Percentiles rank a stretch among this genome's conserved stretches.
Evolutionary conservation across 2,797 vertebrate genomes (phyloP).

Genomic region (Rachycentron canadum): DNA sequence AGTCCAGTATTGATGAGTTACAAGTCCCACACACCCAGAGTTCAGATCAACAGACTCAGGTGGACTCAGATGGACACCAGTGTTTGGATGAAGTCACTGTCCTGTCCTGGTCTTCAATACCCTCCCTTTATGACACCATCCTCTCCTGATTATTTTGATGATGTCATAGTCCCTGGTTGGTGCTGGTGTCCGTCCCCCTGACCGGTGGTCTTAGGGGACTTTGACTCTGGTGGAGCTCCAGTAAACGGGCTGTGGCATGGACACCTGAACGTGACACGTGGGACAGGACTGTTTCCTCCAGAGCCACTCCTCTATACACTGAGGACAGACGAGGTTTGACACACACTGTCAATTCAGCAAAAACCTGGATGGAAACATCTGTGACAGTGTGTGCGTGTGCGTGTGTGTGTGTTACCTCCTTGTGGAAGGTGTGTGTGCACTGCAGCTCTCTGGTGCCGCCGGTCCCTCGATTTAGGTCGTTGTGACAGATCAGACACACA

Average conservation of each 20-base stretch:
- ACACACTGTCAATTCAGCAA: too few species aligned
- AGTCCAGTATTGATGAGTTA: background rate
- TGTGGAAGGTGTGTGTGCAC: constrained; percentile 81
- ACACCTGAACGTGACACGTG: constrained; percentile 72
- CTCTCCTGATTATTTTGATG: background rate
- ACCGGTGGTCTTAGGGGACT: constrained; percentile 62
- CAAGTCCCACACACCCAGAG: background rate
- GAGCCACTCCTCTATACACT: constrained; percentile 83
- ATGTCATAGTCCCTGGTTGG: background rate
- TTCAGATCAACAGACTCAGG: background rate
- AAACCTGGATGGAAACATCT: background rate
- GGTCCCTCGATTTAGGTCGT: constrained; percentile 67
- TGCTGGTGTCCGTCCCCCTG: background rate
- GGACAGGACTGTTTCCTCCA: constrained; percentile 81
- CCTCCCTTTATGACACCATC: background rate
- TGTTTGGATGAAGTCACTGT: background rate
- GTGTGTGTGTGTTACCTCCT: constrained; percentile 65
- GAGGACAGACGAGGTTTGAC: constrained; percentile 15
- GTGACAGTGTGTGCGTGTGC: constrained; percentile 7
- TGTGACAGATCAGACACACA: constrained; percentile 81
- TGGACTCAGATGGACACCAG: too few species aligned
- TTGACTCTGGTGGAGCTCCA: constrained; percentile 74
- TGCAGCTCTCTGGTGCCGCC: constrained; percentile 77
- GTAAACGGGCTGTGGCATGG: constrained; percentile 71
- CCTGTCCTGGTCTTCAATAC: too few species aligned